Evolutionary conservation across 2,888 invertebrate species (phyloP).

Genomic region (Tetragonisca angustula): DNA sequence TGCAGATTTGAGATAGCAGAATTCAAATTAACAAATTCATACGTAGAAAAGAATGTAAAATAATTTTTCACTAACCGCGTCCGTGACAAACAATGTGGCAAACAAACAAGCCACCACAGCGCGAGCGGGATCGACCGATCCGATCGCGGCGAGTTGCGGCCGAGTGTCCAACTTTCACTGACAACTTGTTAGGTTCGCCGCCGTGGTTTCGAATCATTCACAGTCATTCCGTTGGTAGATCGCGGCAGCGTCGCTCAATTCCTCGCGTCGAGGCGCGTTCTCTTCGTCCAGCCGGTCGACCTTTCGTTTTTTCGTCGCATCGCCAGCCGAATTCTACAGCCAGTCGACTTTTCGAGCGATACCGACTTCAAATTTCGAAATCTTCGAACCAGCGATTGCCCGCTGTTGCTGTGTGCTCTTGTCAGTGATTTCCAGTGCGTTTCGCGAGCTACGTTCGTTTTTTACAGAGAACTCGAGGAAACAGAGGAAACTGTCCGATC

Average conservation of each 20-base stretch:
- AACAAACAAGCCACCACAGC: conserved; percentile 34
- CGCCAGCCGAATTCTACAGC: too few relatives aligned
- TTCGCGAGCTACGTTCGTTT: neutral
- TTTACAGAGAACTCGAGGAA: too few relatives aligned
- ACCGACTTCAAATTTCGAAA: neutral
- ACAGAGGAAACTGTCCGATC: too few relatives aligned
- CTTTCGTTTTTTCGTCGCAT: too few relatives aligned
- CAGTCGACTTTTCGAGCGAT: neutral
- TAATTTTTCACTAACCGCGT: neutral
- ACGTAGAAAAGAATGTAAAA: neutral
- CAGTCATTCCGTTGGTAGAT: conserved; percentile 77
- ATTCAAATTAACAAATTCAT: neutral
- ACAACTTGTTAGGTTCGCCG: conserved; percentile 73
- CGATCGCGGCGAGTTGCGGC: conserved; percentile 58
- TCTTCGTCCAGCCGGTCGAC: neutral
- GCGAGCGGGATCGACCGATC: conserved; percentile 50
- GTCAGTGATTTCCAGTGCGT: conserved; percentile 17
- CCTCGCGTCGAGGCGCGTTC: conserved; percentile 12
- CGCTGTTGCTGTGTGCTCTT: neutral
- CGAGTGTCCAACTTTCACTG: conserved; percentile 78
- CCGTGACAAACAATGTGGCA: conserved; percentile 7
- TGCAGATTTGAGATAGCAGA: neutral
- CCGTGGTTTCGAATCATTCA: conserved; percentile 77
- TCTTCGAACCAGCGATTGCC: too few relatives aligned
- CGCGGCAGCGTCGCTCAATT: conserved; percentile 62